A percentile compares a stretch with the other conserved stretches of the same genome.
Conservation (phyloP, 2,113 vertebrate species). For the Ondatra zibethicus region DNA sequence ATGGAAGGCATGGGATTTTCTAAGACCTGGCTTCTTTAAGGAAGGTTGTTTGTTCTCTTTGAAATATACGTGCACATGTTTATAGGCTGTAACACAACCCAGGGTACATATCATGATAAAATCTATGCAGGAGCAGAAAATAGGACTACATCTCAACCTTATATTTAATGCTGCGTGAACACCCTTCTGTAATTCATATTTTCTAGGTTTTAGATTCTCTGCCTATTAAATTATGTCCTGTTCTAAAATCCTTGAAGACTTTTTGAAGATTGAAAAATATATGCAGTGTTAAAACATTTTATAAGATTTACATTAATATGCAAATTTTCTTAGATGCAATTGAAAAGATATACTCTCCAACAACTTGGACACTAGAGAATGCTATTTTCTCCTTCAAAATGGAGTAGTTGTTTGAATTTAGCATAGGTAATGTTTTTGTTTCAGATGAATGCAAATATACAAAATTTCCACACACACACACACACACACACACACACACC, state of each 20-base stretch:
- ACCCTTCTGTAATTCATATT: neutral
- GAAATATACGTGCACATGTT: neutral
- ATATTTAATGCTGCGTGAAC: neutral
- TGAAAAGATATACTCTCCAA: neutral
- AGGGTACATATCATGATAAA: neutral
- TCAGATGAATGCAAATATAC: neutral
- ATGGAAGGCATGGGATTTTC: neutral
- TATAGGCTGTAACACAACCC: neutral
- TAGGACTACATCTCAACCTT: neutral
- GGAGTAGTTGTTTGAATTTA: constrained; percentile 6
- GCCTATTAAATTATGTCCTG: neutral
- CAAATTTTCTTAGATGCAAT: neutral
- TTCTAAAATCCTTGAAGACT: neutral
- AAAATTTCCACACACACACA: neutral
- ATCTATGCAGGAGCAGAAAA: neutral
- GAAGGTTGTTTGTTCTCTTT: neutral
- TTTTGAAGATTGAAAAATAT: constrained; percentile 26
- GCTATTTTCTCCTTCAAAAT: constrained; percentile 21
- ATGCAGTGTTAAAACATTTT: neutral
- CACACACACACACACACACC: neutral
- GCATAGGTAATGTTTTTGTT: neutral
- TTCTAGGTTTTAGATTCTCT: neutral
- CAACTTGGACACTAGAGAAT: neutral
- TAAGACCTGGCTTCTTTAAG: neutral
- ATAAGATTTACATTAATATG: constrained; percentile 4